phyloP scores from a whole-genome alignment of 2,888 invertebrate genomes.

The Exephanes ischioxanthus region DNA sequence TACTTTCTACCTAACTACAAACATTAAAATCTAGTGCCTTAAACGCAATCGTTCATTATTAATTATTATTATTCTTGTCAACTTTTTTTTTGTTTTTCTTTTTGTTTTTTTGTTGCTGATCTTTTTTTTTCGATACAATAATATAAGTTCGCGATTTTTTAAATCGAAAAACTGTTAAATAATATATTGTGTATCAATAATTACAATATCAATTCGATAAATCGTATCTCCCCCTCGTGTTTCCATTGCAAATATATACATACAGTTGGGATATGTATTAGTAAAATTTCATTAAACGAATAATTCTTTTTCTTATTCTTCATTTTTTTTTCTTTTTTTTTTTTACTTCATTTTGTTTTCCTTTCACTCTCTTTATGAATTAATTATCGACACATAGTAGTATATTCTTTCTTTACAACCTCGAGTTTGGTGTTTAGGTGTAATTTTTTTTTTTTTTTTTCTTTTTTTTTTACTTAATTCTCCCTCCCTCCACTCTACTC shows the following conservation, averaged over 20 bases:
- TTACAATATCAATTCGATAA: conserved; percentile 75
- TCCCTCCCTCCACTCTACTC: background rate
- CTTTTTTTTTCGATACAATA: conserved; percentile 41
- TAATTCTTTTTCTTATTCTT: conserved; percentile 54
- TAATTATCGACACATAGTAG: conserved; percentile 78
- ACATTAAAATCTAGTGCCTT: conserved; percentile 80
- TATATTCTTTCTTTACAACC: conserved; percentile 78
- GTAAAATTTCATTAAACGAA: conserved; percentile 75
- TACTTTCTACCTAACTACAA: conserved; percentile 78
- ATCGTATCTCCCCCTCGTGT: conserved; percentile 75
- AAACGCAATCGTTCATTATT: conserved; percentile 74
- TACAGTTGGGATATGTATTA: conserved; percentile 83
- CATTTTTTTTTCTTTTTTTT: conserved; percentile 49
- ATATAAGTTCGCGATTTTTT: conserved; percentile 54
- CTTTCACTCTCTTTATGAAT: conserved; percentile 69
- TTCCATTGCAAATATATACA: conserved; percentile 83
- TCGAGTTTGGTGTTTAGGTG: conserved; percentile 73
- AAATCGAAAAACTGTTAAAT: conserved; percentile 70
- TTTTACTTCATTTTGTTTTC: conserved; percentile 51
- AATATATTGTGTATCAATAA: conserved; percentile 73
- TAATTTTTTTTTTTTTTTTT: conserved; percentile 38
- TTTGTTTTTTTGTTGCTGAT: conserved; percentile 52
- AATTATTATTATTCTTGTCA: conserved; percentile 72
- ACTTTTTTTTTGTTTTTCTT: conserved; percentile 66
- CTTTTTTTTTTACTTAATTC: conserved; percentile 36